A percentile compares a stretch with the other conserved stretches of the same genome.
Conservation (phyloP, 2,888 invertebrate genomes). For the Icerya purchasi region DNA sequence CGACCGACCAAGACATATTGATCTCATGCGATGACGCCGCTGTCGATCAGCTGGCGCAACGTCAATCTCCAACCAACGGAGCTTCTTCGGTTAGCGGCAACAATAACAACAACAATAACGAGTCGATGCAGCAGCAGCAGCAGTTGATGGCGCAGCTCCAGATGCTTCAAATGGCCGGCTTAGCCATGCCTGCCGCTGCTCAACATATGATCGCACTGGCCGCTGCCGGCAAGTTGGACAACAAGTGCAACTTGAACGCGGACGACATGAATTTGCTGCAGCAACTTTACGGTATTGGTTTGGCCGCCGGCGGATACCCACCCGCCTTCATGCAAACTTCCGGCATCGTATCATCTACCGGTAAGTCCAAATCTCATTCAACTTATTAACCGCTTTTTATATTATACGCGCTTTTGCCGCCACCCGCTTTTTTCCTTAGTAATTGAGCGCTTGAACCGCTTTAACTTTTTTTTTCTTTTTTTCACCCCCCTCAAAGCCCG, state of each 20-base stretch:
- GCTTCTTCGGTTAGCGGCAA: constrained; percentile 1
- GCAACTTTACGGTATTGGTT: constrained; percentile 28
- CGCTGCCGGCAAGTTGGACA: constrained; percentile 25
- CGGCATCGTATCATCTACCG: constrained; percentile 14
- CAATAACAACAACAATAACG: constrained; percentile 25
- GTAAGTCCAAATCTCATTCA: too few relatives aligned
- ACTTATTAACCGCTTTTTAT: too few relatives aligned
- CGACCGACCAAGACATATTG: constrained; percentile 27
- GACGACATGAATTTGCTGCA: constrained; percentile 35
- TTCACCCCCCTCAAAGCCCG: too few relatives aligned
- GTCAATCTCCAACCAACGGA: constrained; percentile 18
- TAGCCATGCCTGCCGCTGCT: constrained; percentile 24
- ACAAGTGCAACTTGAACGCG: constrained; percentile 23
- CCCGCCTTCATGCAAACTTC: constrained; percentile 13
- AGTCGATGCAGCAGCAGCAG: constrained; percentile 17
- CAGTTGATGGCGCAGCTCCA: constrained; percentile 29
- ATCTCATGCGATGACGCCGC: constrained; percentile 29
- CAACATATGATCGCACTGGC: constrained; percentile 24
- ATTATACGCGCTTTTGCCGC: too few relatives aligned
- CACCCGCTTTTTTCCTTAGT: too few relatives aligned
- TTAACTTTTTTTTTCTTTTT: too few relatives aligned
- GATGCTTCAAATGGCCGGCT: constrained; percentile 29
- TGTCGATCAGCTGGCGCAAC: constrained; percentile 22
- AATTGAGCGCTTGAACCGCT: too few relatives aligned
- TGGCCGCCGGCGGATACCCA: constrained; percentile 11